Percentiles rank a stretch among this genome's conserved stretches.
phyloP scores from a whole-genome alignment of 2,888 invertebrate genomes.

The Pyrocoelia pectoralis region DNA sequence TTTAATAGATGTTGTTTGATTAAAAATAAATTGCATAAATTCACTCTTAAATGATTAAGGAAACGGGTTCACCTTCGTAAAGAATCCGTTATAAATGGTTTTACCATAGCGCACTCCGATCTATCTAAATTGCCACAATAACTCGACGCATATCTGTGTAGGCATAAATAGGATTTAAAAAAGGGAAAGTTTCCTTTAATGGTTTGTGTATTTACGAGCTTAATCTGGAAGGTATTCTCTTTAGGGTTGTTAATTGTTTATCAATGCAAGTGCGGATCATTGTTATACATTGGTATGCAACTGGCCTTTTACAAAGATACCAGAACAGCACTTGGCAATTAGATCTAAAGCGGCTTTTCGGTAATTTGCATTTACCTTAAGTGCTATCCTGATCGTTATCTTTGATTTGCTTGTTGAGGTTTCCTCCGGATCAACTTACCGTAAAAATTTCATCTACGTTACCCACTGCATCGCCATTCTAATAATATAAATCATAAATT shows the following conservation, averaged over 20 bases:
- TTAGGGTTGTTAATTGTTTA: constrained; percentile 29
- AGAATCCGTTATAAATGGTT: constrained; percentile 12
- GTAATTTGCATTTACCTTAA: constrained; percentile 32
- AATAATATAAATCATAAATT: not conserved
- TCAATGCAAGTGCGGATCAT: constrained; percentile 32
- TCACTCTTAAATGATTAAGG: not conserved
- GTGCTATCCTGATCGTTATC: constrained; percentile 29
- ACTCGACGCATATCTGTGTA: constrained; percentile 44
- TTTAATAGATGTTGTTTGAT: not conserved
- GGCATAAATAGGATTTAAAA: constrained; percentile 43
- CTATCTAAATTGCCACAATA: constrained; percentile 46
- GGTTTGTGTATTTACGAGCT: constrained; percentile 41
- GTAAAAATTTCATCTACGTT: not conserved
- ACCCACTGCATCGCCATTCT: not conserved
- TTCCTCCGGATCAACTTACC: not conserved
- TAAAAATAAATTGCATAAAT: constrained; percentile 4
- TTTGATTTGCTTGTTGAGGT: not conserved
- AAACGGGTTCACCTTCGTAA: constrained; percentile 9
- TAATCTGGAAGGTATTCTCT: constrained; percentile 24
- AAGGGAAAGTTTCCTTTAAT: constrained; percentile 41
- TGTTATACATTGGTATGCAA: constrained; percentile 35
- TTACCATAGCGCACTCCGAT: constrained; percentile 33
- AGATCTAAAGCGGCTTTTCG: constrained; percentile 34
- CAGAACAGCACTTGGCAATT: constrained; percentile 36
- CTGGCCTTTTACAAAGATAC: constrained; percentile 15